These are phyloP conservation scores for Aptenodytes forsteri DNA, from an alignment of 2,113 vertebrate genomes.

Conservation along the genomic window DNA sequence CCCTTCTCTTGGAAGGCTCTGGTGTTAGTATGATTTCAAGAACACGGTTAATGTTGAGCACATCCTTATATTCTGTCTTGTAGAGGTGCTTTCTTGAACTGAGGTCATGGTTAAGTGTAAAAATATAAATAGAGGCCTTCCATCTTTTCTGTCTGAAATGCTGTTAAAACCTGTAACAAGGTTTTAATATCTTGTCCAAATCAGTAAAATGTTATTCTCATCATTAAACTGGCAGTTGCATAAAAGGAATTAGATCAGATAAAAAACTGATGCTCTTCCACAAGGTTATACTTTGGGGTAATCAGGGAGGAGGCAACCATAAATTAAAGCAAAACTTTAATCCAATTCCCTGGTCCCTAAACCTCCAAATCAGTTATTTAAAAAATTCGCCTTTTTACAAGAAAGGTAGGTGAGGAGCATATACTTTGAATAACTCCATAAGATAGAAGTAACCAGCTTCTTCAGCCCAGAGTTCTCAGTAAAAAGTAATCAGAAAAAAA, in stretches of 20 bases:
- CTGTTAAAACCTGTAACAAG: background rate
- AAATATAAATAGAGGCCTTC: background rate
- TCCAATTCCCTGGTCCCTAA: background rate
- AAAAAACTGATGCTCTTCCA: background rate
- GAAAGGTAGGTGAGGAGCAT: background rate
- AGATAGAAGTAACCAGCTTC: background rate
- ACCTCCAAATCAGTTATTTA: background rate
- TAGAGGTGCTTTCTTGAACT: background rate
- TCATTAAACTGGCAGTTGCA: background rate
- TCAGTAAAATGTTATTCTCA: background rate
- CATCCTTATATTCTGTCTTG: background rate
- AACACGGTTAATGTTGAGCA: background rate
- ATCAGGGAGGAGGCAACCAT: background rate
- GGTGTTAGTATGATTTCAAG: background rate
- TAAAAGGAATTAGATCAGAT: background rate
- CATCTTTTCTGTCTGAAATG: background rate
- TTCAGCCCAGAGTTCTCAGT: background rate
- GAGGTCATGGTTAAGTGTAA: background rate
- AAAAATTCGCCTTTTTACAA: background rate
- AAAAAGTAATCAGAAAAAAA: background rate
- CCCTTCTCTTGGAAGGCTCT: background rate
- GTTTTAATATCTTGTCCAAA: background rate
- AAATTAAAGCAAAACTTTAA: background rate
- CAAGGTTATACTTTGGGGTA: background rate
- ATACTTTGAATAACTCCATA: background rate